Conservation (phyloP, 1,140 invertebrate genomes). For the Scaptomyza pallida region DNA sequence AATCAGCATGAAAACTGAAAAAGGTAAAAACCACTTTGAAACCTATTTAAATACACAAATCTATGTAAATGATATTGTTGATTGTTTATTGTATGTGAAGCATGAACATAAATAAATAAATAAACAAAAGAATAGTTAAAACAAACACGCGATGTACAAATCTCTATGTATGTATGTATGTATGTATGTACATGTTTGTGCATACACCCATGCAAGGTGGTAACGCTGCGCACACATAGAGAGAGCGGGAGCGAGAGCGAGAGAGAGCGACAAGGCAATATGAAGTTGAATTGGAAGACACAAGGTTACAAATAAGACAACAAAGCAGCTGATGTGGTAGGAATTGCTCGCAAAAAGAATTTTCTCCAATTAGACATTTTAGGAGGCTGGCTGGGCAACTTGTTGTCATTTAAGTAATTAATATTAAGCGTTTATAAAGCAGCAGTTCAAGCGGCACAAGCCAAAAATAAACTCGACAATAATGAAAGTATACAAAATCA, state of each 20-base stretch:
- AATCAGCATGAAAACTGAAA: background rate
- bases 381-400: constrained; percentile 35
- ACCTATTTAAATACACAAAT: background rate
- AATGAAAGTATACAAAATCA: constrained; percentile 7
- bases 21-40: constrained; percentile 28
- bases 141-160: constrained; percentile 19
- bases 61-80: constrained; percentile 3
- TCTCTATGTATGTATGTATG: constrained; percentile 11
- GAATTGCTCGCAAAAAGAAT: constrained; percentile 32
- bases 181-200: constrained; percentile 5
- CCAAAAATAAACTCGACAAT: constrained; percentile 16
- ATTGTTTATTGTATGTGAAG: constrained; percentile 23
- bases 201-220: constrained; percentile 57
- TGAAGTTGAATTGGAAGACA: constrained; percentile 52
- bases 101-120: constrained; percentile 49
- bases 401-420: constrained; percentile 36
- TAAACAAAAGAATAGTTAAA: constrained; percentile 44
- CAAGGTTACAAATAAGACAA: constrained; percentile 70
- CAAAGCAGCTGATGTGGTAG: constrained; percentile 67
- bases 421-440: background rate
- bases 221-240: constrained; percentile 56
- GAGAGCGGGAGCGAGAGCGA: constrained; percentile 32
- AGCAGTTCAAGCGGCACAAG: constrained; percentile 34
- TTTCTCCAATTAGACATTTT: constrained; percentile 45
- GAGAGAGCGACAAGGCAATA: constrained; percentile 30